Percentiles rank a stretch among this genome's conserved stretches.
These are phyloP conservation scores for Tragelaphus scriptus DNA, from an alignment of 2,113 vertebrate genomes.

Conservation along the genomic window DNA sequence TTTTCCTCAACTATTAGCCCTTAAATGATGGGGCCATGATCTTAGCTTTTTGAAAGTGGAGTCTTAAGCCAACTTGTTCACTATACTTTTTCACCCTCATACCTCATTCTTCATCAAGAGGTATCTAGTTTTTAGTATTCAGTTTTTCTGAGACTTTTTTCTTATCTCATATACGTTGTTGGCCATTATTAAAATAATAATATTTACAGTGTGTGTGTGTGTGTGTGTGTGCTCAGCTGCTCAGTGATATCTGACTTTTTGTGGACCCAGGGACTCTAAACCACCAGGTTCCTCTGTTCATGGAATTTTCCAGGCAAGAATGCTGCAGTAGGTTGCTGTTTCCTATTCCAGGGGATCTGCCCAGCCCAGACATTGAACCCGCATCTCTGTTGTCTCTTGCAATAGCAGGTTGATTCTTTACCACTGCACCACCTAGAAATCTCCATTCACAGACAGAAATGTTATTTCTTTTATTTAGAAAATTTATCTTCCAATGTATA, in stretches of 20 bases:
- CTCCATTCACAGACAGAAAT: not conserved
- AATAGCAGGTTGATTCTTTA: not conserved
- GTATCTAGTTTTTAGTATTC: not conserved
- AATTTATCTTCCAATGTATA: not conserved
- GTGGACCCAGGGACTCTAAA: not conserved
- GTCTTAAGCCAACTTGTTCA: not conserved
- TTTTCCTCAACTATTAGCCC: not conserved
- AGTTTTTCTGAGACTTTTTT: not conserved
- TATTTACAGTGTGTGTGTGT: not conserved
- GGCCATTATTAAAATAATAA: not conserved
- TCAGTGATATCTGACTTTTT: not conserved
- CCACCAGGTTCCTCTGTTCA: not conserved
- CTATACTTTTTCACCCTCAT: not conserved
- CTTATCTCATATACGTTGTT: not conserved
- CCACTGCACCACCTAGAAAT: not conserved
- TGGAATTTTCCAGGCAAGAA: not conserved
- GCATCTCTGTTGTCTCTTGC: not conserved
- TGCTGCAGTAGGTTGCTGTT: not conserved
- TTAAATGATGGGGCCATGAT: not conserved
- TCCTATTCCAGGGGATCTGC: not conserved
- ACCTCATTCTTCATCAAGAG: not conserved
- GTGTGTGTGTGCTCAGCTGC: not conserved
- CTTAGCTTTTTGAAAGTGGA: not conserved
- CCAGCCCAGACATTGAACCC: rapidly evolving
- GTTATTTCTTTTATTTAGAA: not conserved